Evolutionary conservation across 2,113 vertebrate species (phyloP).

Genomic region (Malaclemys terrapin): DNA sequence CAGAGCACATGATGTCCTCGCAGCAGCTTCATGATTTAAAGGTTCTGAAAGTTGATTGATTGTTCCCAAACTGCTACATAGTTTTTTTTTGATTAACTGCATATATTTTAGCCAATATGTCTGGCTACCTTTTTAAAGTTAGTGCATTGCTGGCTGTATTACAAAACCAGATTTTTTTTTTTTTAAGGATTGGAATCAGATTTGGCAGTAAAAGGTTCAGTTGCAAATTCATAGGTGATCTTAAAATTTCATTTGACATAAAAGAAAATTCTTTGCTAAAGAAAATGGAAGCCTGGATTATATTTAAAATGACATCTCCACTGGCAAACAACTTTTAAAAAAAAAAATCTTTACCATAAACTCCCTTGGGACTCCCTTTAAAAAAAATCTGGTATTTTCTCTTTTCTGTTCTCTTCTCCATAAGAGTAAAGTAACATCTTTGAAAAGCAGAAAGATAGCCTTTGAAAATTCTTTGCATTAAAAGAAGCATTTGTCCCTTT

Average conservation of each 20-base stretch:
- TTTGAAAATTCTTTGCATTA: constrained; percentile 70
- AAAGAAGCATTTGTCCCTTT: constrained; percentile 76
- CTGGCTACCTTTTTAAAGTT: constrained; percentile 82
- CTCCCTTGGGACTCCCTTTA: constrained; percentile 38
- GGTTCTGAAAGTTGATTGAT: constrained; percentile 80
- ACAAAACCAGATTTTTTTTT: constrained; percentile 78
- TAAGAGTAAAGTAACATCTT: constrained; percentile 60
- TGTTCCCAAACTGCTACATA: constrained; percentile 78
- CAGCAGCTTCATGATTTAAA: constrained; percentile 71
- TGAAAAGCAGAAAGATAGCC: constrained; percentile 54
- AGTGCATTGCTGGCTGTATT: constrained; percentile 76
- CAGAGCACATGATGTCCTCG: constrained; percentile 60
- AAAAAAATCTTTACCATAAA: neutral
- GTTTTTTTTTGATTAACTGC: constrained; percentile 83
- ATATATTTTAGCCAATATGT: constrained; percentile 80
- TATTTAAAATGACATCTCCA: constrained; percentile 71
- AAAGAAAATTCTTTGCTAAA: constrained; percentile 71
- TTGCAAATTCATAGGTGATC: constrained; percentile 83
- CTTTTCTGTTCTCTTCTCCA: constrained; percentile 52
- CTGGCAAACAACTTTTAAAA: constrained; percentile 41
- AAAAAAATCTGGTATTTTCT: constrained; percentile 48
- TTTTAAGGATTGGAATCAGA: constrained; percentile 80
- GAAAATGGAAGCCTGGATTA: constrained; percentile 74
- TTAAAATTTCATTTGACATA: constrained; percentile 84
- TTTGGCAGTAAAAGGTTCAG: constrained; percentile 79